Base-by-base conservation (phyloP, 2,797 vertebrate genomes). In the Halcyon chelicuti region DNA sequence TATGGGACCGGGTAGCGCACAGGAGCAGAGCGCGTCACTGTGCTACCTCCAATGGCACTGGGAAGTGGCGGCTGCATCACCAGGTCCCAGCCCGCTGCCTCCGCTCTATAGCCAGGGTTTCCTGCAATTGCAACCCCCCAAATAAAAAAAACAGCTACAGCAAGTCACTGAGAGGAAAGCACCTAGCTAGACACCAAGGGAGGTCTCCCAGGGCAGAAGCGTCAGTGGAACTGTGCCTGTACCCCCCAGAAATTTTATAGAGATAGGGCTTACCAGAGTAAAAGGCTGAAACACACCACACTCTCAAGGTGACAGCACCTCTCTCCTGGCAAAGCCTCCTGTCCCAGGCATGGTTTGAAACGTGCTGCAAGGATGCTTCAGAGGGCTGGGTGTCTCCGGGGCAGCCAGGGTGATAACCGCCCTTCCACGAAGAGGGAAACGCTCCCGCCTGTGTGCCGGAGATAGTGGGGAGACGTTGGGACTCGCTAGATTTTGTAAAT, bases 401-500 rank as follows among this genome's bases (percentile, higher is more conserved):
- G 35, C 0, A 73, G 71, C 62, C 1, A 3, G 71, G 77, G 33
- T 0, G 83, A 76, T 88, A 95, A 92, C 44, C 3, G 2, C 88
- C 81, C 84, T 89, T 79, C 94, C 72, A 22, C 26, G 39, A 94
- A 88, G 80, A 40, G 88, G 77, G 73, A 86, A 84, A 26, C 2
- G 1, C 67, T 79, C 51, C 70, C 0, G 28, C 68, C 91, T 96
- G 92, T 84, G 28, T 3, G 1, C 37, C 12, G 0, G 18, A 91
- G 96, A 96, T 92, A 97, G 31, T 1, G 8, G 51, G 9, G 33
- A 54, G 47, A 25, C 81, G 57, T 88, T 88, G 88, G 80, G 46
- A 23, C 91, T 3, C 51, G 68, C 23, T 81, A 17, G 93, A 94
- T 93, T 91, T 65, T 40, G 84, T 58, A 89, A 92, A 93, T 90